Evolutionary conservation across 2,113 vertebrate species (phyloP).

Genomic region (Phoenicopterus ruber): DNA sequence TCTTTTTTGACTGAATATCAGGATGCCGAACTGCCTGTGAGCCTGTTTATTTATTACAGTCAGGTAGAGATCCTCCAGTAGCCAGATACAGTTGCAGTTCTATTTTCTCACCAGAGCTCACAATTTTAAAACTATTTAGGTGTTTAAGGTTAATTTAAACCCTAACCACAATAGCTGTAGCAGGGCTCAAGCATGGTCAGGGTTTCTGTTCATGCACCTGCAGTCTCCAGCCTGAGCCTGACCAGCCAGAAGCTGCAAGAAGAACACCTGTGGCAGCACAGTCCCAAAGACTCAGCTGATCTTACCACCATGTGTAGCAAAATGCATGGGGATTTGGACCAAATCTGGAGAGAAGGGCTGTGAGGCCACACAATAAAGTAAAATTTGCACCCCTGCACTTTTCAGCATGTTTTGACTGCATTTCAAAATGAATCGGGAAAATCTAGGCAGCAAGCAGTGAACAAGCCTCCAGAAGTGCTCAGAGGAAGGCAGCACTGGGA

Average conservation of each 20-base stretch:
- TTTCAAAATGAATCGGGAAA: background rate
- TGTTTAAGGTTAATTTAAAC: background rate
- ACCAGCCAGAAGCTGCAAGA: background rate
- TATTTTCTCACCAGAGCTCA: background rate
- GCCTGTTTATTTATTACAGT: background rate
- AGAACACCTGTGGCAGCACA: background rate
- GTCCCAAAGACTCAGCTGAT: background rate
- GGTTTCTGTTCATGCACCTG: background rate
- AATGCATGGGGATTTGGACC: accelerated
- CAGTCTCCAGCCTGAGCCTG: background rate
- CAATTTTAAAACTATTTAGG: background rate
- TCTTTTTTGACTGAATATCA: background rate
- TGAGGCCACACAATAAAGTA: background rate
- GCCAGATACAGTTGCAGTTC: background rate
- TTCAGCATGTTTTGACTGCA: background rate
- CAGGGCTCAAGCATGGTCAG: background rate
- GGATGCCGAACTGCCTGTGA: accelerated
- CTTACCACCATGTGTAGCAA: background rate
- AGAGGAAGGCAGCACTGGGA: background rate
- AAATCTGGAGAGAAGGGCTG: background rate
- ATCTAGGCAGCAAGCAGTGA: background rate
- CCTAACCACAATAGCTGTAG: background rate
- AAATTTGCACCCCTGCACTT: too few species aligned
- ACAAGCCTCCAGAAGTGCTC: background rate
- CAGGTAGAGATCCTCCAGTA: background rate